Base-by-base conservation (phyloP, 2,113 vertebrate genomes). In the Geothlypis trichas region DNA sequence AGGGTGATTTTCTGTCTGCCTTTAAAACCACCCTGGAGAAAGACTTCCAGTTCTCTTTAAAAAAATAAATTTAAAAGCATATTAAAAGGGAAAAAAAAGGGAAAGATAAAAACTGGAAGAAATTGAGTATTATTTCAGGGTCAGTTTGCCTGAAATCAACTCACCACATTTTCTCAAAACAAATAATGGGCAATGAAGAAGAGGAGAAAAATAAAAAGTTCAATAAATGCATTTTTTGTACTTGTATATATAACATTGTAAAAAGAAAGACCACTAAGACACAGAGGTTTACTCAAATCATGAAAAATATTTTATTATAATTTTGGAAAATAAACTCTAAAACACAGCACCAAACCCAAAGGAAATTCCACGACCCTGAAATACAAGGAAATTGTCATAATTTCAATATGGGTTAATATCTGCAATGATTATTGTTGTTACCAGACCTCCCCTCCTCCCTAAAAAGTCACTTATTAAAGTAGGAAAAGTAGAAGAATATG, bases 81-180 rank as follows among this genome's bases (percentile, higher is more conserved):
- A 61, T 21, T 33, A 37, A 44, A 12, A 0, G 3, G 37, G 11
- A 3, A 30, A 18, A 7, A n/a, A 30, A 35, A 27, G 1, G 33
- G 27, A 39, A 62, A 63, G 11, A 5, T 27, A 61, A 65, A 72
- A 42, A 52, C 2, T 3, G 0, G 15, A 88, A 84, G 15, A 55
- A 66, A 49, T 8, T 1, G 6, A 71, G 13, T 58, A 75, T 21
- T 52, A 28, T 46, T 67, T 46, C 14, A 51, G 52, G 23, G 28
- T 39, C 8, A 75, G 15, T 76, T 91, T 84, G 6, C 5, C 28
- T n/a, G 41, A 59, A 16, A 67, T 30, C 74, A 69, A 77, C 14
- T 66, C 37, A 71, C 5, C 15, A 72, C 8, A 63, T 65, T 93
- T 74, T 84, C 24, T 77, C 24, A 76, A 68, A 54, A 26, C 23